phyloP scores from a whole-genome alignment of 1,140 invertebrate genomes.

The Liolophura sinensis region DNA sequence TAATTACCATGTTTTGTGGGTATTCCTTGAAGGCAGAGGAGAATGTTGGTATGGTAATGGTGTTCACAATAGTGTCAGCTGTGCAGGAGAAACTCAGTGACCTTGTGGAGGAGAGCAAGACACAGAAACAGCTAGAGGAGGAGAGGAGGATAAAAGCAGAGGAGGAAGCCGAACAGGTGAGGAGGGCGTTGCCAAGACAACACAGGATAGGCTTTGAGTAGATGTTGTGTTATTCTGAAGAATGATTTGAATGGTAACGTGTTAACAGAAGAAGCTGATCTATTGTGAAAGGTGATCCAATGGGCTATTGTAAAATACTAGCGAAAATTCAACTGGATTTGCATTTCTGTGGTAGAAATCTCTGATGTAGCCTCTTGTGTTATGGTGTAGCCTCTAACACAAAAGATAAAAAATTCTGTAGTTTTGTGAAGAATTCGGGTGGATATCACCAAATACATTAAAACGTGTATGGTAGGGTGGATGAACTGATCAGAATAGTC shows the following conservation, averaged over 20 bases:
- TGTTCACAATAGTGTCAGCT: slow-evolving; percentile 91
- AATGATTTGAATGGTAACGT: not conserved
- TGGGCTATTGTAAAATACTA: no score
- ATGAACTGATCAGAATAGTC: no score
- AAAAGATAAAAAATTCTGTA: no score
- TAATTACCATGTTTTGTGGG: slow-evolving; percentile 6
- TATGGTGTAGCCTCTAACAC: no score
- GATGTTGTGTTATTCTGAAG: slow-evolving; percentile 16
- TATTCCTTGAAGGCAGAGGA: slow-evolving; percentile 71
- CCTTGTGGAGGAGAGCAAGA: slow-evolving; percentile 70
- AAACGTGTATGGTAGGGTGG: no score
- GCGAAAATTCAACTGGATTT: no score
- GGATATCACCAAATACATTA: no score
- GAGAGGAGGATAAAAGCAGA: slow-evolving; percentile 81
- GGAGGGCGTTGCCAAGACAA: slow-evolving; percentile 9
- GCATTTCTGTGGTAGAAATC: no score
- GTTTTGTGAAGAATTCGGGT: no score
- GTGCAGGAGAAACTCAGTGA: slow-evolving; percentile 72
- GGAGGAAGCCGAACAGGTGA: slow-evolving; percentile 87
- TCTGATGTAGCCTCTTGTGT: no score
- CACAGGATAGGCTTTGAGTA: not conserved
- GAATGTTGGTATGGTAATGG: slow-evolving; percentile 96
- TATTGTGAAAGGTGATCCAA: slow-evolving; percentile 1
- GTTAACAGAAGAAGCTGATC: not conserved
- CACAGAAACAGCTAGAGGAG: slow-evolving; percentile 71